These are phyloP conservation scores for Mola mola DNA, from an alignment of 2,113 vertebrate genomes.

Conservation along the genomic window DNA sequence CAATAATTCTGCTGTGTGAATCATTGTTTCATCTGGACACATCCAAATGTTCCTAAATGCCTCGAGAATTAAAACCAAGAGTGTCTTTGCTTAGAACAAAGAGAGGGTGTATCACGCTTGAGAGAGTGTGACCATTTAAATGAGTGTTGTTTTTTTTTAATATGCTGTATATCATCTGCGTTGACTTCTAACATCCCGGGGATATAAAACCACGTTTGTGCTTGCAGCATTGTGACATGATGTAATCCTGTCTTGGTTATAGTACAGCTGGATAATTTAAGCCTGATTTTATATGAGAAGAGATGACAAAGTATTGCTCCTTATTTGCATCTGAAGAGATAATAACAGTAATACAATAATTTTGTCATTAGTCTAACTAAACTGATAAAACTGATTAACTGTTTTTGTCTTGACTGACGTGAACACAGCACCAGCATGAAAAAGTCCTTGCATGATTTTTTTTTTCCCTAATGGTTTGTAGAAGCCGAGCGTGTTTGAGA, in stretches of 20 bases:
- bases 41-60: constrained; percentile 23
- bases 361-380: too few relatives aligned
- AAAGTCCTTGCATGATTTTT: too few relatives aligned
- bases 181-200: constrained; percentile 13
- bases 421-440: too few relatives aligned
- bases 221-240: not conserved
- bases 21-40: constrained; percentile 40
- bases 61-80: constrained; percentile 12
- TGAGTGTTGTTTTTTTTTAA: constrained; percentile 3
- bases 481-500: too few relatives aligned
- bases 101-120: constrained; percentile 4
- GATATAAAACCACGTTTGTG: not conserved
- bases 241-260: not conserved
- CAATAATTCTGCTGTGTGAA: not conserved
- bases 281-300: not conserved
- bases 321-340: too few relatives aligned
- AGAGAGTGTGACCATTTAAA: constrained; percentile 4
- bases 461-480: too few relatives aligned
- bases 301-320: too few relatives aligned
- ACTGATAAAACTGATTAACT: too few relatives aligned
- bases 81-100: constrained; percentile 15
- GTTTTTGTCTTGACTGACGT: too few relatives aligned
- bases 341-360: too few relatives aligned
- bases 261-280: not conserved
- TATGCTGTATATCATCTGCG: constrained; percentile 5